Percentiles rank a stretch among this genome's conserved stretches.
Evolutionary conservation across 2,888 invertebrate species (phyloP).

Genomic region (Acanthacorydalis orientalis): DNA sequence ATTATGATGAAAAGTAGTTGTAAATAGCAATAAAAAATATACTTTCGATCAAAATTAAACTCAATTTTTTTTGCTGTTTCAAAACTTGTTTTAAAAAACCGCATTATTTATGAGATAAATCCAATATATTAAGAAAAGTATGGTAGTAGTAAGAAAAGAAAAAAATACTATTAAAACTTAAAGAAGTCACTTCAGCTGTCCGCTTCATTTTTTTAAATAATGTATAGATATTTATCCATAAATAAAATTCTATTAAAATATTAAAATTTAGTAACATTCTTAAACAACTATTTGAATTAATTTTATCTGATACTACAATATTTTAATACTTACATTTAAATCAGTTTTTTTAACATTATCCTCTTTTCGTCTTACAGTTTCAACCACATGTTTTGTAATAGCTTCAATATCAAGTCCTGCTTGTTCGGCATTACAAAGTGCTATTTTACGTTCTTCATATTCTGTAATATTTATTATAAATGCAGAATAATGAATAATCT

Average conservation of each 20-base stretch:
- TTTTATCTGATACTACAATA: background rate
- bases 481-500: slow-evolving; percentile 44
- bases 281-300: background rate
- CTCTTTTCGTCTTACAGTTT: slow-evolving; percentile 40
- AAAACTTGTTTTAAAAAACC: no score
- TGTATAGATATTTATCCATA: background rate
- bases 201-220: no score
- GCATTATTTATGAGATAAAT: no score
- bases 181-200: no score
- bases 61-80: no score
- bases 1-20: no score
- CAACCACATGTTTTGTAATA: slow-evolving; percentile 72
- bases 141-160: background rate
- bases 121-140: no score
- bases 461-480: slow-evolving; percentile 50
- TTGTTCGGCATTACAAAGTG: slow-evolving; percentile 51
- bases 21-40: no score
- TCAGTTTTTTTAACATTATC: slow-evolving; percentile 13
- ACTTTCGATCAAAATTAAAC: no score
- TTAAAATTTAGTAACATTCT: background rate
- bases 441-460: slow-evolving; percentile 43
- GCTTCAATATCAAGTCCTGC: slow-evolving; percentile 69
- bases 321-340: slow-evolving; percentile 17
- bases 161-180: background rate
- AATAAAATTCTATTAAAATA: background rate